These are phyloP conservation scores for Adelphocoris suturalis DNA, from an alignment of 2,888 invertebrate genomes.

Conservation along the genomic window DNA sequence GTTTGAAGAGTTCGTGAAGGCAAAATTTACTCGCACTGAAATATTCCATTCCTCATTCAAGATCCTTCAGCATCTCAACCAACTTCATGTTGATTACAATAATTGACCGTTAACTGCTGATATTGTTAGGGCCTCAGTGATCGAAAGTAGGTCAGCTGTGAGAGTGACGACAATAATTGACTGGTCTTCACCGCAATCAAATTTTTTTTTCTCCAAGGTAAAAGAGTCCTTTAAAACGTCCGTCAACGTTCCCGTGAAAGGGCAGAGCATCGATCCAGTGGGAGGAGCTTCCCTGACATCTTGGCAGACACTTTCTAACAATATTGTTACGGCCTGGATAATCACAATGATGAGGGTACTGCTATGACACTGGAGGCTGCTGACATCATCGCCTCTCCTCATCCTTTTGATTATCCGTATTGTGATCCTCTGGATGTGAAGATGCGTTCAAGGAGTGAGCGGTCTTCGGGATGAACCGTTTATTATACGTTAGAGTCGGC, in stretches of 20 bases:
- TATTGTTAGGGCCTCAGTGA: neutral
- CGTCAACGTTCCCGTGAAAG: constrained; percentile 19
- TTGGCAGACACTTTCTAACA: constrained; percentile 34
- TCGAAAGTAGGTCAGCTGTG: neutral
- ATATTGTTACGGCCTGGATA: constrained; percentile 49
- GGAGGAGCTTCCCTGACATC: neutral
- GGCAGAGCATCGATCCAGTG: neutral
- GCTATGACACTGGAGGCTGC: constrained; percentile 18
- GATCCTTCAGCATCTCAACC: too few relatives aligned
- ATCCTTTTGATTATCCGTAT: constrained; percentile 17
- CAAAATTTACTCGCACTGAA: too few relatives aligned
- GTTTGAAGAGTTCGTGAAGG: too few relatives aligned
- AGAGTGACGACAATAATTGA: neutral
- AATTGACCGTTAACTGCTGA: too few relatives aligned
- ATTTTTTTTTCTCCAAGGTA: neutral
- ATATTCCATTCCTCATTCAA: too few relatives aligned
- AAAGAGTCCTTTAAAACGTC: neutral
- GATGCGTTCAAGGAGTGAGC: neutral
- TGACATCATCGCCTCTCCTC: neutral
- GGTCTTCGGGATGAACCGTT: neutral
- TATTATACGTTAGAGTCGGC: neutral
- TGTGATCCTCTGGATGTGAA: constrained; percentile 30
- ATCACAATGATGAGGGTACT: constrained; percentile 38
- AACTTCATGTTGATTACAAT: too few relatives aligned
- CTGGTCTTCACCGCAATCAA: neutral